These are phyloP conservation scores for Anolis apletophallus DNA, from an alignment of 2,797 vertebrate genomes.

Conservation along the genomic window DNA sequence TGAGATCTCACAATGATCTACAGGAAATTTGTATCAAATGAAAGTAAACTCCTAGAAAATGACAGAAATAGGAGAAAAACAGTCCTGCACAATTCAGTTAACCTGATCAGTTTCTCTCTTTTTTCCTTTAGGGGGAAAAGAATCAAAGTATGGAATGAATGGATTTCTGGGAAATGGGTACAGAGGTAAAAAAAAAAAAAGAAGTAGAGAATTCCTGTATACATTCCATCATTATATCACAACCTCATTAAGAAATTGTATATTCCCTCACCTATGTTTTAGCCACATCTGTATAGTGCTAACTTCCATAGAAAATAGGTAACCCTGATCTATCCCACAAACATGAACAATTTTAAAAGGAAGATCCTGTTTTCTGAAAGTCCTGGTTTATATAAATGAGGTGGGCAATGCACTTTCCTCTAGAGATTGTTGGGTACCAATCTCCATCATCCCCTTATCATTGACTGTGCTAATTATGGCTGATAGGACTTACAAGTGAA, in stretches of 20 bases:
- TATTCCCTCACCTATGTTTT: neutral
- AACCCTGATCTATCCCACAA: neutral
- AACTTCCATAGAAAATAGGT: neutral
- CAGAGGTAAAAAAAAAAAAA: slow-evolving; percentile 78
- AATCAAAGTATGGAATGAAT: slow-evolving; percentile 74
- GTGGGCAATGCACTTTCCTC: no score
- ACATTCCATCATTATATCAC: neutral
- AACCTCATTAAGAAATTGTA: neutral
- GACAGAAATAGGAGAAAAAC: neutral
- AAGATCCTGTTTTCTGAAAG: neutral
- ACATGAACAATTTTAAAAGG: neutral
- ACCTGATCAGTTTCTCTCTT: neutral
- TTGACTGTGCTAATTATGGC: no score
- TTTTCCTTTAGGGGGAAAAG: slow-evolving; percentile 72
- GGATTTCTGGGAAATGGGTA: slow-evolving; percentile 78
- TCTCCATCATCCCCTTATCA: no score
- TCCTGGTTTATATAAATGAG: neutral
- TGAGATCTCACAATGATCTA: neutral
- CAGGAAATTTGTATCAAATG: neutral
- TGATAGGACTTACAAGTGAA: no score
- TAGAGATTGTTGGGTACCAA: no score
- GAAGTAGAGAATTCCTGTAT: neutral
- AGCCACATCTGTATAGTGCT: neutral
- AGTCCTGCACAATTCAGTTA: neutral
- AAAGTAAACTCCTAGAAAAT: neutral